Percentiles rank a stretch among this genome's conserved stretches.
Conservation (phyloP, 2,113 vertebrate genomes). For the Thamnophis sirtalis region DNA sequence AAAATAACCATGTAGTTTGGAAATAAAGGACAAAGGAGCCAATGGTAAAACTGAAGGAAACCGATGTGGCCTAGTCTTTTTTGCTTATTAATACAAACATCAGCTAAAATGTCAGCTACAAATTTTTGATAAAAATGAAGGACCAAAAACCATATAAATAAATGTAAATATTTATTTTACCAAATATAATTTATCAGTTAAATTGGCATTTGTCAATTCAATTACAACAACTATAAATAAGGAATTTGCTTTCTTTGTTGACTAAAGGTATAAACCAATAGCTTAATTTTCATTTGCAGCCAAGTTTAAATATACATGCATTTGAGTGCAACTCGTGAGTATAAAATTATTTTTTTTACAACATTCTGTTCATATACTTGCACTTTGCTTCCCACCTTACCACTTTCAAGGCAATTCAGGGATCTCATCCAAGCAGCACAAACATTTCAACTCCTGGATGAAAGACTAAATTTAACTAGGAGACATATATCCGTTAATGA, state of each 20-base stretch:
- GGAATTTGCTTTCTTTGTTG: conserved; percentile 54
- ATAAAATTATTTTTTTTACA: background rate
- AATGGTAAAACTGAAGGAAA: background rate
- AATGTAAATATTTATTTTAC: conserved; percentile 76
- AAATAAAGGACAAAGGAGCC: background rate
- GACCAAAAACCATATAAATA: conserved; percentile 67
- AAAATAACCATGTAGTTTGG: too few relatives aligned
- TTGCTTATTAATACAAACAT: background rate
- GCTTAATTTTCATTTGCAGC: conserved; percentile 54
- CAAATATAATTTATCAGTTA: conserved; percentile 80
- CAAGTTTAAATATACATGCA: conserved; percentile 57
- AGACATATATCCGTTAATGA: background rate
- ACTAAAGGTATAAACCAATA: conserved; percentile 68
- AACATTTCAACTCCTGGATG: background rate
- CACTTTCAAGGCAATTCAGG: rapidly evolving
- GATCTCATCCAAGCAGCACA: background rate
- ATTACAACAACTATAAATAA: conserved; percentile 77
- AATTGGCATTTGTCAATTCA: conserved; percentile 69
- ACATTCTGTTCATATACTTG: background rate
- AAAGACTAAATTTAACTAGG: rapidly evolving
- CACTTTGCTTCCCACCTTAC: background rate
- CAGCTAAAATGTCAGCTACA: background rate
- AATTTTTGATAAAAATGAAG: background rate
- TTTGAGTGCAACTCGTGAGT: conserved; percentile 47
- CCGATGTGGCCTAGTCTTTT: background rate